These are phyloP conservation scores for Julus scandinavius DNA, from an alignment of 2,888 invertebrate genomes.

Conservation along the genomic window DNA sequence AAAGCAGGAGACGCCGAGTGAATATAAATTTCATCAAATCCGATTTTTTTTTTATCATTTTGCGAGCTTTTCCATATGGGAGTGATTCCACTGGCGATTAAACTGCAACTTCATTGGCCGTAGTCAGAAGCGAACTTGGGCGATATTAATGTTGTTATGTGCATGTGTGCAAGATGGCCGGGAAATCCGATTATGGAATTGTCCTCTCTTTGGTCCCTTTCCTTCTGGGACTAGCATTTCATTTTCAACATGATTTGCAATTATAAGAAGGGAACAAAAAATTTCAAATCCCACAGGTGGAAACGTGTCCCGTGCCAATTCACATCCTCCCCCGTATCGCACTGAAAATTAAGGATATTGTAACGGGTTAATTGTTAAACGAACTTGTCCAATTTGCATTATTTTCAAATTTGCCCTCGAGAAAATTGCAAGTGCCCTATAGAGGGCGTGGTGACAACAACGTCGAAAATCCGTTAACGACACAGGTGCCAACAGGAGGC, in stretches of 20 bases:
- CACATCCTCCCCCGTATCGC: neutral
- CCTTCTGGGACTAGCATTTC: constrained; percentile 25
- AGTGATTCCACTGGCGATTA: constrained; percentile 38
- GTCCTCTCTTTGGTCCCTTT: neutral
- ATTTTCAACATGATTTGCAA: constrained; percentile 46
- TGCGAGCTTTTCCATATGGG: constrained; percentile 29
- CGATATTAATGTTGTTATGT: constrained; percentile 45
- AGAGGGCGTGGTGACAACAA: too few species aligned
- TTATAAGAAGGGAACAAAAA: neutral
- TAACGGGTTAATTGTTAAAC: constrained; percentile 7
- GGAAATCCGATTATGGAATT: neutral
- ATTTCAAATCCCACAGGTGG: constrained; percentile 28
- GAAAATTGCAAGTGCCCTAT: too few species aligned
- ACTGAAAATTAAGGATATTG: neutral
- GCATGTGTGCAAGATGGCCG: neutral
- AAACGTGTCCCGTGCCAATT: neutral
- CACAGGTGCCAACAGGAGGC: too few species aligned
- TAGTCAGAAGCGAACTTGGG: neutral
- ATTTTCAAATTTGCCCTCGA: neutral
- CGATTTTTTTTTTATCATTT: constrained; percentile 48
- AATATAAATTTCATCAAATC: constrained; percentile 52
- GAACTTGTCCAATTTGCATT: constrained; percentile 37
- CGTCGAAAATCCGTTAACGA: too few species aligned
- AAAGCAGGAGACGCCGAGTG: constrained; percentile 9
- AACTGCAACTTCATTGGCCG: constrained; percentile 36